phyloP scores from a whole-genome alignment of 2,113 vertebrate species.

The Epinephelus cyanopodus region DNA sequence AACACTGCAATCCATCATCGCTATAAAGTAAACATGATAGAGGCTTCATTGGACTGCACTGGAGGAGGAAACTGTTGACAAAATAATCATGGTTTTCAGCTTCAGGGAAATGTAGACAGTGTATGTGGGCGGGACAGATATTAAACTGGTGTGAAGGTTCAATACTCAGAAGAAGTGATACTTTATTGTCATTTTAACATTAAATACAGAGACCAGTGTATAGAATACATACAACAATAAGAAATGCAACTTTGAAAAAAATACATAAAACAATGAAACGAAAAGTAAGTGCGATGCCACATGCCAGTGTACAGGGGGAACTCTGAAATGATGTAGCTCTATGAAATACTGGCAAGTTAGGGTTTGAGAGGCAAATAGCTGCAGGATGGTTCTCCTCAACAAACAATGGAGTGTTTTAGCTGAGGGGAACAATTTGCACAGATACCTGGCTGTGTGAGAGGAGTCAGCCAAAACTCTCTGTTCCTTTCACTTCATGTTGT shows the following conservation, averaged over 20 bases:
- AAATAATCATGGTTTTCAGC: not conserved
- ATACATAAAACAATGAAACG: not conserved
- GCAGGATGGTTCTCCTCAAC: not conserved
- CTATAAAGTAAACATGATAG: not conserved
- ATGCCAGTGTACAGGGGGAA: not conserved
- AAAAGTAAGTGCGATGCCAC: not conserved
- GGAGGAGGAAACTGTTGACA: not conserved
- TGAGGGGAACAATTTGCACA: not conserved
- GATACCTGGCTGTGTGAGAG: not conserved
- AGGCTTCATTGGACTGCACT: not conserved
- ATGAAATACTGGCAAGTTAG: not conserved
- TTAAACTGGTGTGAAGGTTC: not conserved
- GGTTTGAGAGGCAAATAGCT: not conserved
- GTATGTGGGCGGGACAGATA: not conserved
- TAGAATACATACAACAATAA: not conserved
- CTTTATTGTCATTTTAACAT: no score
- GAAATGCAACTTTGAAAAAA: not conserved
- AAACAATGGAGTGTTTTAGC: not conserved
- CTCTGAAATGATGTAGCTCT: not conserved
- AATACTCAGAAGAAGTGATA: no score
- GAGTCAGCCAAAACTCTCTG: not conserved
- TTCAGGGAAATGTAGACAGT: not conserved
- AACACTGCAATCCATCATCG: no score
- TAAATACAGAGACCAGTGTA: not conserved
- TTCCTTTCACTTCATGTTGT: not conserved